These are phyloP conservation scores for Ammodytes dubius DNA, from an alignment of 2,113 vertebrate species.

Conservation along the genomic window DNA sequence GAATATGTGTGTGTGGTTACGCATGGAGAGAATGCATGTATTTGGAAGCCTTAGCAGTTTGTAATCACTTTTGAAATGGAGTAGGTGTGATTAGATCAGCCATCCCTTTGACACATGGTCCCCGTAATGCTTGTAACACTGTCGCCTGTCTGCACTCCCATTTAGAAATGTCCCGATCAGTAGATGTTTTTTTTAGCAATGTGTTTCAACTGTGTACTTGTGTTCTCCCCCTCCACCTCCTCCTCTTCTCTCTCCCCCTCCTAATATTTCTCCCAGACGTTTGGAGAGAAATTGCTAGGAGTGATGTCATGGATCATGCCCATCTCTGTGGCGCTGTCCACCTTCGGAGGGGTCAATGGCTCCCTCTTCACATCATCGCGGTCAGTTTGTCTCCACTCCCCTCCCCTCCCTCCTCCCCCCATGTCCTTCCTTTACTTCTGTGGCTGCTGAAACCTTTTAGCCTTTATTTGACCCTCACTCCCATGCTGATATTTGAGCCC, in stretches of 20 bases:
- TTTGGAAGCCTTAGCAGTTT: not conserved
- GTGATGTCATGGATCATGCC: conserved; percentile 92
- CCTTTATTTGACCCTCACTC: not conserved
- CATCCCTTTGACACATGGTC: not conserved
- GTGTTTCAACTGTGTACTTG: conserved; percentile 4
- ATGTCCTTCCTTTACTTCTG: not conserved
- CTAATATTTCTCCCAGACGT: conserved; percentile 79
- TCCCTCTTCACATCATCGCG: conserved; percentile 86
- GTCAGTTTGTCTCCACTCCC: conserved; percentile 71
- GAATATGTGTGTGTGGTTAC: not conserved
- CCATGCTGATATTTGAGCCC: not conserved
- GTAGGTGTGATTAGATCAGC: not conserved
- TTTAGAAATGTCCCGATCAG: conserved; percentile 1
- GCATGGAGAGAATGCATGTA: not conserved
- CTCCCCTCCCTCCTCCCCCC: not conserved
- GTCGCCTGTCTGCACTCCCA: not conserved
- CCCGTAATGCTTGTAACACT: not conserved
- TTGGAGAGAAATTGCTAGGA: conserved; percentile 89
- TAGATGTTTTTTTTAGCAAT: not conserved
- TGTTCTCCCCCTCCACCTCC: conserved; percentile 1
- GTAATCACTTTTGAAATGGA: not conserved
- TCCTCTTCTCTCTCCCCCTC: conserved; percentile 32
- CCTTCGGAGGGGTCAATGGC: conserved; percentile 88
- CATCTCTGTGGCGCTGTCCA: conserved; percentile 88
- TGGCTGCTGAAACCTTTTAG: not conserved